Evolutionary conservation across 1,140 invertebrate species (phyloP).

Genomic region (Saccostrea cuccullata): DNA sequence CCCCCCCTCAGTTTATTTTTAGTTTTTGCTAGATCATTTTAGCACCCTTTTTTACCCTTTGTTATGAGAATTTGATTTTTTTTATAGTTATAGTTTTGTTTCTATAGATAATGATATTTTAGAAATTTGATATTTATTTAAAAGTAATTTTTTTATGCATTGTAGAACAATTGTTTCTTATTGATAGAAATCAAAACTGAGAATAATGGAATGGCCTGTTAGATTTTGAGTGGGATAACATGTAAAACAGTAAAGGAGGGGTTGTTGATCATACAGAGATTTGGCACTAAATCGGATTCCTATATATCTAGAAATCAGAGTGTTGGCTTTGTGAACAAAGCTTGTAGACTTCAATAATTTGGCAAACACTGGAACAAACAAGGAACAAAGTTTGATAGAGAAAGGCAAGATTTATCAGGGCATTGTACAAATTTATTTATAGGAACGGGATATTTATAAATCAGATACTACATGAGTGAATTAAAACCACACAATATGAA

Average conservation of each 20-base stretch:
- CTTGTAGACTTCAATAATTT: conserved; percentile 8
- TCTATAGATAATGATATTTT: neutral
- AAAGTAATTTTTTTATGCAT: neutral
- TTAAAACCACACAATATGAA: neutral
- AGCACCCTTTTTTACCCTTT: neutral
- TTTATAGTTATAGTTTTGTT: neutral
- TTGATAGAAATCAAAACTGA: neutral
- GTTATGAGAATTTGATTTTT: neutral
- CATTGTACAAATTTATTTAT: neutral
- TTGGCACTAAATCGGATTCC: conserved; percentile 12
- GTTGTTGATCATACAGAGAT: neutral
- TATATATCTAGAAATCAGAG: neutral
- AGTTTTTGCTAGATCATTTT: neutral
- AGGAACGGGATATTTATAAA: neutral
- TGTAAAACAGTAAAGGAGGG: neutral
- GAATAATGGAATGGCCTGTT: neutral
- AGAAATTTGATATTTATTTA: neutral
- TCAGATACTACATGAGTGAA: neutral
- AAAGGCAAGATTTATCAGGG: neutral
- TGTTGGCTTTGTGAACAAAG: neutral
- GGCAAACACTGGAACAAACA: neutral
- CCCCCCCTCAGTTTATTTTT: neutral
- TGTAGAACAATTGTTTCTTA: no score
- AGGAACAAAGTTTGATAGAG: neutral
- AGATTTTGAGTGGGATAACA: neutral